Percentiles rank a stretch among this genome's conserved stretches.
Conservation (phyloP, 2,888 invertebrate genomes). For the Thalpophila matura region DNA sequence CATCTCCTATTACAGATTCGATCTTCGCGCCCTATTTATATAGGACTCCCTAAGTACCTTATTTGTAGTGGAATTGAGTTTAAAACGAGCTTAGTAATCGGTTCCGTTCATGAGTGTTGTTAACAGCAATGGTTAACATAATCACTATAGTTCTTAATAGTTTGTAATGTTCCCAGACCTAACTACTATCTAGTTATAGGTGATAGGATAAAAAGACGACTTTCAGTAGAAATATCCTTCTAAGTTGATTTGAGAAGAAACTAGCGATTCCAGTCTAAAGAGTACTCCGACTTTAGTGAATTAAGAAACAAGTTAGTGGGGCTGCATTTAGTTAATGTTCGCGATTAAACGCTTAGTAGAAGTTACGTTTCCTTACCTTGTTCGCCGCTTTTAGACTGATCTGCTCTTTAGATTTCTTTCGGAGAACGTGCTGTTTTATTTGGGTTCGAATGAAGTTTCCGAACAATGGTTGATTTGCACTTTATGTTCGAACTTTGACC, state of each 20-base stretch:
- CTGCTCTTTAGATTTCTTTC: conserved; percentile 24
- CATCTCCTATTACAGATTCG: conserved; percentile 31
- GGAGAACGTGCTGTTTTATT: conserved; percentile 21
- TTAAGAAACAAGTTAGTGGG: conserved; percentile 48
- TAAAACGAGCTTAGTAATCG: conserved; percentile 33
- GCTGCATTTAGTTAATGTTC: conserved; percentile 51
- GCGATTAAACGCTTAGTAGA: conserved; percentile 36
- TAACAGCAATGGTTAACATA: conserved; percentile 26
- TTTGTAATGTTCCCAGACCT: conserved; percentile 4
- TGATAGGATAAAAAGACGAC: conserved; percentile 1
- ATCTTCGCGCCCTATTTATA: conserved; percentile 25
- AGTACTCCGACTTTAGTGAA: conserved; percentile 36
- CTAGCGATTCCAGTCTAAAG: neutral
- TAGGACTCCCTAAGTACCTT: conserved; percentile 28
- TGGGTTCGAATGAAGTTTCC: neutral
- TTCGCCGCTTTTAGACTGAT: conserved; percentile 17
- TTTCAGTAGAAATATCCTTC: conserved; percentile 6
- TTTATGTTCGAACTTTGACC: conserved; percentile 6
- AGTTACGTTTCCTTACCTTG: conserved; percentile 43
- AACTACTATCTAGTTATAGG: neutral
- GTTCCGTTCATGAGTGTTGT: conserved; percentile 40
- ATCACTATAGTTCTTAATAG: conserved; percentile 35
- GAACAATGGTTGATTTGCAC: neutral
- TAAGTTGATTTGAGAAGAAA: conserved; percentile 16
- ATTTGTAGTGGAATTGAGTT: conserved; percentile 32